Conservation (phyloP, 1,140 invertebrate species). For the Drosophila suzukii region DNA sequence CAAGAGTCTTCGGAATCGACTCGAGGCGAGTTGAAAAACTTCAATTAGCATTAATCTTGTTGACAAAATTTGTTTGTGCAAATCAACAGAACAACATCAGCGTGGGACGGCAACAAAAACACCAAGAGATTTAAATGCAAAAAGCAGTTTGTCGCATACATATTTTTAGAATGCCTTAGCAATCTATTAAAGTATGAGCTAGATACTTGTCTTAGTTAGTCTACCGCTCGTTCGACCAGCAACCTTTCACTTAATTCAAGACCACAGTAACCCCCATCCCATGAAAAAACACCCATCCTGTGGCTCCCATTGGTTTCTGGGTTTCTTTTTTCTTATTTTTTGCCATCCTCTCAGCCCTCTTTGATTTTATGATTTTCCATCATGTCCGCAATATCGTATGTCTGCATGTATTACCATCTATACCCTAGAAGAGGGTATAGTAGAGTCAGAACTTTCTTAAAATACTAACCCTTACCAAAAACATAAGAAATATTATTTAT, state of each 20-base stretch:
- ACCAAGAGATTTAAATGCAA: conserved; percentile 30
- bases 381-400: conserved; percentile 15
- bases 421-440: conserved; percentile 9
- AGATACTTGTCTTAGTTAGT: conserved; percentile 28
- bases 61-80: conserved; percentile 65
- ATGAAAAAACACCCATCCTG: background rate
- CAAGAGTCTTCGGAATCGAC: conserved; percentile 56
- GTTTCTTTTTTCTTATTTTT: conserved; percentile 7
- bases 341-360: conserved; percentile 13
- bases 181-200: conserved; percentile 24
- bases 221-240: background rate
- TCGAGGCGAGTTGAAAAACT: conserved; percentile 52
- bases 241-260: conserved; percentile 17
- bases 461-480: too few species aligned
- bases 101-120: conserved; percentile 14
- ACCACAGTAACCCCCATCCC: background rate
- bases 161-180: conserved; percentile 28
- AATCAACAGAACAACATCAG: conserved; percentile 58
- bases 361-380: conserved; percentile 64
- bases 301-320: background rate
- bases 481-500: too few species aligned
- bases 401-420: conserved; percentile 11
- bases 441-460: background rate
- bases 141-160: conserved; percentile 16
- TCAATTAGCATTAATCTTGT: conserved; percentile 77